Evolutionary conservation across 1,140 invertebrate species (phyloP).

Genomic region (Zelostemma sp.): DNA sequence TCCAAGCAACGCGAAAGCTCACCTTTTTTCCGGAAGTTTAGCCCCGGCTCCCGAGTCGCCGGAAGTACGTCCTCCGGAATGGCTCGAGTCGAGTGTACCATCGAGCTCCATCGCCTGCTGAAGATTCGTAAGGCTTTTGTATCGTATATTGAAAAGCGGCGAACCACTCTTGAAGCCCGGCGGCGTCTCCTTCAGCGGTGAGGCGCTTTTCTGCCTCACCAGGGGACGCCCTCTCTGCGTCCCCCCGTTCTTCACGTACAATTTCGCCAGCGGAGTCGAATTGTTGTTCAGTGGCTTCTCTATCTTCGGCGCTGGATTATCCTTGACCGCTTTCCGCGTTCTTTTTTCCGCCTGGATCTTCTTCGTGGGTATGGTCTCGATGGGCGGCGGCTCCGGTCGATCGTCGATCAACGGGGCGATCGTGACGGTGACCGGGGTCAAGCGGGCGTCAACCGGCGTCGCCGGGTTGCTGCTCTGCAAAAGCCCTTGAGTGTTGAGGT

Average conservation of each 20-base stretch:
- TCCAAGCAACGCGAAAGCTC: no score
- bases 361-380: conserved; percentile 90
- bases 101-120: conserved; percentile 83
- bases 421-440: conserved; percentile 62
- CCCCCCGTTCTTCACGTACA: conserved; percentile 82
- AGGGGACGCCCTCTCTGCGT: conserved; percentile 76
- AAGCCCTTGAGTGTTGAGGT: no score
- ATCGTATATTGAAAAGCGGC: conserved; percentile 85
- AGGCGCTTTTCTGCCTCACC: conserved; percentile 79
- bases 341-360: conserved; percentile 81
- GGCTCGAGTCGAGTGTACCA: conserved; percentile 88
- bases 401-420: conserved; percentile 69
- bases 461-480: conserved; percentile 39
- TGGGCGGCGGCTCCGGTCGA: conserved; percentile 89
- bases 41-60: conserved; percentile 84
- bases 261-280: conserved; percentile 74
- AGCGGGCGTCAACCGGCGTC: no score
- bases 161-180: conserved; percentile 81
- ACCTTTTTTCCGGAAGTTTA: conserved; percentile 85
- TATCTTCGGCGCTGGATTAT: conserved; percentile 61
- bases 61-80: conserved; percentile 86
- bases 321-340: conserved; percentile 72
- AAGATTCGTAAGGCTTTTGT: conserved; percentile 85
- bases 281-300: conserved; percentile 55
- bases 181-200: conserved; percentile 78